These are phyloP conservation scores for Penaeus japonicus DNA, from an alignment of 1,140 invertebrate genomes.

Conservation along the genomic window DNA sequence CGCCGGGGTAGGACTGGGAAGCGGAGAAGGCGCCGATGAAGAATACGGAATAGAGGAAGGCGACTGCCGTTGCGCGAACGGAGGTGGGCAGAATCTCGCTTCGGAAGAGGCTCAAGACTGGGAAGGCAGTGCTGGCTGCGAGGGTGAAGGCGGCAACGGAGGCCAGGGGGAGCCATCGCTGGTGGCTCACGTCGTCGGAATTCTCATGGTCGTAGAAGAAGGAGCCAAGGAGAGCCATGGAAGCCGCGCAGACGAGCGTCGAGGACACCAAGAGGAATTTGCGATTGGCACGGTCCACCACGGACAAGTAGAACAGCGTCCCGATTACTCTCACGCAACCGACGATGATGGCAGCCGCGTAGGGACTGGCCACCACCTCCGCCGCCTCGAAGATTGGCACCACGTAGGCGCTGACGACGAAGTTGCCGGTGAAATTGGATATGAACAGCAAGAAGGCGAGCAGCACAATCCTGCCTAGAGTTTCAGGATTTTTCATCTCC, in stretches of 20 bases:
- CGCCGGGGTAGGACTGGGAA: constrained; percentile 1
- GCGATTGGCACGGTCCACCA: constrained; percentile 1
- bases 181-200: background rate
- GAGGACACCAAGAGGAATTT: constrained; percentile 11
- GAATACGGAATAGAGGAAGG: background rate
- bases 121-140: background rate
- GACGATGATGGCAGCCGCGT: background rate
- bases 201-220: constrained; percentile 11
- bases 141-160: constrained; percentile 13
- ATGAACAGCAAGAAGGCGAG: constrained; percentile 13
- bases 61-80: constrained; percentile 12
- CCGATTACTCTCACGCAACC: constrained; percentile 2
- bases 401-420: background rate
- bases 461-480: background rate
- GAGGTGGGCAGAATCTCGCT: constrained; percentile 18
- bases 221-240: constrained; percentile 24
- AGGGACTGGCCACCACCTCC: background rate
- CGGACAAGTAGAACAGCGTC: background rate
- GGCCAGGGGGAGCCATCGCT: background rate
- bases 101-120: background rate
- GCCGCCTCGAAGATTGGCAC: background rate
- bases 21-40: constrained; percentile 2
- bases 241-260: constrained; percentile 7
- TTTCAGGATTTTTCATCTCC: constrained; percentile 9
- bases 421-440: constrained; percentile 10